Evolutionary conservation across 1,140 invertebrate genomes (phyloP).

Genomic region (Drosophila seguyi): DNA sequence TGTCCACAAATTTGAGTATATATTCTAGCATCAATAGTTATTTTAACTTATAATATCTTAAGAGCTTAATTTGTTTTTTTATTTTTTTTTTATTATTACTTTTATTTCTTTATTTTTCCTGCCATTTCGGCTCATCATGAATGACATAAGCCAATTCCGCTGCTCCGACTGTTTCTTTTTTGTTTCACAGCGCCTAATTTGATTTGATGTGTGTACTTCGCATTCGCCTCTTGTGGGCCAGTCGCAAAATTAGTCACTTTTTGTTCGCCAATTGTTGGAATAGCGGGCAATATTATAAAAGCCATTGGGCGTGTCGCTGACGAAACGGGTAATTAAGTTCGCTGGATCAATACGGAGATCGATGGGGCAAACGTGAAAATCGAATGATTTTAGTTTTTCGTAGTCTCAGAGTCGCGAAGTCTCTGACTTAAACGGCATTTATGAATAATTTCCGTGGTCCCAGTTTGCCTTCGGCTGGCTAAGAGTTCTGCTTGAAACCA

Average conservation of each 20-base stretch:
- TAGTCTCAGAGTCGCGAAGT: not conserved
- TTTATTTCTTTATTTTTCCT: constrained; percentile 1
- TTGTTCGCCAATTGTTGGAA: constrained; percentile 4
- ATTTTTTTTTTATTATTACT: no score
- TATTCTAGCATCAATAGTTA: not conserved
- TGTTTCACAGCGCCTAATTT: constrained; percentile 55
- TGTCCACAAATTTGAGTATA: not conserved
- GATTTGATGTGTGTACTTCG: constrained; percentile 44
- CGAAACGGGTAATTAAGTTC: constrained; percentile 44
- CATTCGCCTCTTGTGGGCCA: constrained; percentile 33
- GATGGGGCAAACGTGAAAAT: constrained; percentile 15
- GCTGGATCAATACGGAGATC: constrained; percentile 15
- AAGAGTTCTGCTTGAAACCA: constrained; percentile 28
- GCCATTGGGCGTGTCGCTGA: constrained; percentile 39
- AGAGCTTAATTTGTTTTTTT: no score
- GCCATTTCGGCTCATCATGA: not conserved
- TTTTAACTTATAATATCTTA: no score
- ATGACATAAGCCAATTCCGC: constrained; percentile 31
- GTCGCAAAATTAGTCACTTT: constrained; percentile 24
- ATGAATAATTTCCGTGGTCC: constrained; percentile 41
- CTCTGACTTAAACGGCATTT: constrained; percentile 12
- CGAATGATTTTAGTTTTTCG: constrained; percentile 7
- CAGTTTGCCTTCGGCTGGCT: constrained; percentile 28
- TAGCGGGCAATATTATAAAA: constrained; percentile 3
- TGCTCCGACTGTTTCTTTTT: constrained; percentile 26